These are phyloP conservation scores for Sebastes minor DNA, from an alignment of 2,797 vertebrate genomes.

Conservation along the genomic window DNA sequence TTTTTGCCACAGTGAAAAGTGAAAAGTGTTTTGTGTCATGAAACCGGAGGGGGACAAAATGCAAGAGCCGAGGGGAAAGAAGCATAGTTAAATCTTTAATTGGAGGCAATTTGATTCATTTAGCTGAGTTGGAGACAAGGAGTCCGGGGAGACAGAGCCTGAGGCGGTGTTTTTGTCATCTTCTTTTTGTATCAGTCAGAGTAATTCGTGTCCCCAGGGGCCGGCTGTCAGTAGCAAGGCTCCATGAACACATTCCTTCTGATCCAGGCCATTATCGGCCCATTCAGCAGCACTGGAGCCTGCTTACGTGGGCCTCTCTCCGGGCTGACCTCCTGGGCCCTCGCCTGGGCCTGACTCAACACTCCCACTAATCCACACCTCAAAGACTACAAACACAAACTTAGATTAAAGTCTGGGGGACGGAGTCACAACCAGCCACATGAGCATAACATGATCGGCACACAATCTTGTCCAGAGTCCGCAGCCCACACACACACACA, in stretches of 20 bases:
- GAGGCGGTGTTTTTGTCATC: slow-evolving; percentile 79
- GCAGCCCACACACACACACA: not conserved
- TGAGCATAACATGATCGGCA: slow-evolving; percentile 47
- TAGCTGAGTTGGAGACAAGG: slow-evolving; percentile 76
- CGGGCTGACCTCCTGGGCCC: slow-evolving; percentile 67
- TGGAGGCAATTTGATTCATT: slow-evolving; percentile 82
- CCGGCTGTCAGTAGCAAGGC: slow-evolving; percentile 80
- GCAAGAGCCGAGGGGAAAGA: slow-evolving; percentile 55
- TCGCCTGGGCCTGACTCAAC: slow-evolving; percentile 69
- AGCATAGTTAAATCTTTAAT: slow-evolving; percentile 79
- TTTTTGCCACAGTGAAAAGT: slow-evolving; percentile 24
- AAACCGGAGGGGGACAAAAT: slow-evolving; percentile 47
- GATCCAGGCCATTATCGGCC: slow-evolving; percentile 77
- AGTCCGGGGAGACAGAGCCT: slow-evolving; percentile 74
- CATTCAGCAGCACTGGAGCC: slow-evolving; percentile 77
- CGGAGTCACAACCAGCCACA: slow-evolving; percentile 47
- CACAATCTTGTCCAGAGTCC: slow-evolving; percentile 1
- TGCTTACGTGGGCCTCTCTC: slow-evolving; percentile 73
- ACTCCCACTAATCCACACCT: slow-evolving; percentile 74
- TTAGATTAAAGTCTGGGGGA: slow-evolving; percentile 63
- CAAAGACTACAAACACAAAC: slow-evolving; percentile 74
- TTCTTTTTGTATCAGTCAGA: slow-evolving; percentile 79
- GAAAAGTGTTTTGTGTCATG: slow-evolving; percentile 40
- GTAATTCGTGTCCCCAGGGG: slow-evolving; percentile 80
- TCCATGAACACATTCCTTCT: slow-evolving; percentile 81